Evolutionary conservation across 2,113 vertebrate genomes (phyloP), one percentile per base, ranked within the genome.

Genomic region (Ursus arctos): DNA sequence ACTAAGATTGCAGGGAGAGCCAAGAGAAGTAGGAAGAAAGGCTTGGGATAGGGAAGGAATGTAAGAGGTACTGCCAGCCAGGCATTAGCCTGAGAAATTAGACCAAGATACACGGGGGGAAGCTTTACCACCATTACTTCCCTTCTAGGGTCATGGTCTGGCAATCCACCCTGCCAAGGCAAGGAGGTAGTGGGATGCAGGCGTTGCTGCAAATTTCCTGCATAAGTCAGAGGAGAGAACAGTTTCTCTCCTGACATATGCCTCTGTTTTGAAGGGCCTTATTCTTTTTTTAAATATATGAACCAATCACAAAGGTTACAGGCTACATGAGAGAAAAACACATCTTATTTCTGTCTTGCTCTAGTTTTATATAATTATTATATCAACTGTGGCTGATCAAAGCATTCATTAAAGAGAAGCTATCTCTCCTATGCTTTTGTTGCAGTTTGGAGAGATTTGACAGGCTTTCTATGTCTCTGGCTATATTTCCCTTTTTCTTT

Each of bases 341-440:
- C 98, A 90, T 98, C 98, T 98, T 98, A 98, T 98, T 98, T 98
- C 98, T 98, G 98, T 98, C 98, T 98, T 98, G 95, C 98, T 98
- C 98, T 85, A 98, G 98, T 98, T 99, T 99, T 98, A 98, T 98
- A 97, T 99, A 99, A 98, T 98, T 99, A 99, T 99, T 99, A 98
- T 98, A 99, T 99, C 98, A 99, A 98, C 98, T 98, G 97, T 96
- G 97, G 98, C 97, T 98, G 99, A 99, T 99, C 99, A 99, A 99
- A 99, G 99, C 98, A 99, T 98, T 99, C 99, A 99, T 99, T 99
- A 99, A 98, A 98, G 98, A 98, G 98, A 98, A 99, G 97, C 98
- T 98, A 97, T 98, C 98, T 99, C 98, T 98, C 98, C 98, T 98
- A 93, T 98, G 98, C 98, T 99, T 99, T 99, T 99, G 98, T 99